Evolutionary conservation across 2,113 vertebrate genomes (phyloP).

Genomic region (Chloroceryle aenea): DNA sequence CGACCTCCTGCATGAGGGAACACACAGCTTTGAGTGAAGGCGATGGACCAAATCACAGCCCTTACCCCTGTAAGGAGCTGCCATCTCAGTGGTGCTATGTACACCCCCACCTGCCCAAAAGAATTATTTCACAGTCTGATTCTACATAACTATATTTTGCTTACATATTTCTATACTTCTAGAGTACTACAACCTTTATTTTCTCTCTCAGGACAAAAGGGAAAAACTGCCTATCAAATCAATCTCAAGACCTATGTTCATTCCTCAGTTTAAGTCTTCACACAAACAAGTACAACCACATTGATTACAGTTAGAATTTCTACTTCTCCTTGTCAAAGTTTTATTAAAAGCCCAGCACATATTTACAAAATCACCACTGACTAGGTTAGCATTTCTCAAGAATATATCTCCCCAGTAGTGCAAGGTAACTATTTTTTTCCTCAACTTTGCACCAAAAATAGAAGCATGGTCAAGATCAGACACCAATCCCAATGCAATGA

Average conservation of each 20-base stretch:
- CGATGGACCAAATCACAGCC: background rate
- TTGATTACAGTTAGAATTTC: background rate
- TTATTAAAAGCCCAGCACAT: background rate
- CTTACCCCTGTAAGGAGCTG: background rate
- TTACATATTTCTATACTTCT: background rate
- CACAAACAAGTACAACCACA: background rate
- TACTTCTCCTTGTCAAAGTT: background rate
- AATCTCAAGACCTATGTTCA: background rate
- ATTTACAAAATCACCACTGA: background rate
- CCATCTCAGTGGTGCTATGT: background rate
- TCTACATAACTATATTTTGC: background rate
- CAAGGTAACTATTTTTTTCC: background rate
- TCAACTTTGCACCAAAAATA: background rate
- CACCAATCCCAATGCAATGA: background rate
- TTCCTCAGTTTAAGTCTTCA: background rate
- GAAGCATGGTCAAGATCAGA: background rate
- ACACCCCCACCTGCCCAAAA: accelerated
- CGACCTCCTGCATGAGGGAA: background rate
- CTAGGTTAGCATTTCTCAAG: background rate
- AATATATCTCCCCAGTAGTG: background rate
- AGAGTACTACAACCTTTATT: background rate
- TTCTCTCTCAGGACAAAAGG: background rate
- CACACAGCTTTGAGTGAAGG: background rate
- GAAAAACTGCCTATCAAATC: background rate
- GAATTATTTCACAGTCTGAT: background rate